A percentile compares a stretch with the other conserved stretches of the same genome.
These are phyloP conservation scores for Acholoe squamosa DNA, from an alignment of 2,888 invertebrate genomes.

Conservation along the genomic window DNA sequence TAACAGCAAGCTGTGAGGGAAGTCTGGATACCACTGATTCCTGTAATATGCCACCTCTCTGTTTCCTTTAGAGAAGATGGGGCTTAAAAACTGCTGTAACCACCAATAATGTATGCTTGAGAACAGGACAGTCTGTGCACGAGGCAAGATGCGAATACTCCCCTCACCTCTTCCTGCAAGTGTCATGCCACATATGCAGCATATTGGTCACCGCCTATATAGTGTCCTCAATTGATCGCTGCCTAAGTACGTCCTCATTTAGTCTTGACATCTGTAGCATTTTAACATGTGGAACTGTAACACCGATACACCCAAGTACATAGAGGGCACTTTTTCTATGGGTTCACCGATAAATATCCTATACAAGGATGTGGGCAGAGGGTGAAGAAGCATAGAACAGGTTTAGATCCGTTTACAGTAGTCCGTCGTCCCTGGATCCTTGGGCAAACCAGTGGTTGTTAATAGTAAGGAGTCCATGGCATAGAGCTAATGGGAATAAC, in stretches of 20 bases:
- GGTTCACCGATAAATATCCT: not conserved
- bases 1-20: slow-evolving; percentile 14
- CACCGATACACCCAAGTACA: not conserved
- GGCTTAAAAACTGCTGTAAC: too few species aligned
- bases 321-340: too few species aligned
- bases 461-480: not conserved
- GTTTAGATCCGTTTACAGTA: not conserved
- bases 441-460: not conserved
- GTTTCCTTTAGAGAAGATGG: not conserved
- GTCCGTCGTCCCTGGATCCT: not conserved
- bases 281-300: too few species aligned
- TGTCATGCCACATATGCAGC: too few species aligned
- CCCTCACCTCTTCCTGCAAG: too few species aligned
- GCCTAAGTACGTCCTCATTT: too few species aligned
- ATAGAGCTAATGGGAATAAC: not conserved
- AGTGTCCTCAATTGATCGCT: too few species aligned
- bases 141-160: too few species aligned
- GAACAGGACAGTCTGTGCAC: too few species aligned
- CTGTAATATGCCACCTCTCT: not conserved
- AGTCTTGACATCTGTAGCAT: too few species aligned
- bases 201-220: too few species aligned
- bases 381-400: not conserved
- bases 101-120: too few species aligned
- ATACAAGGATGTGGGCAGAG: not conserved
- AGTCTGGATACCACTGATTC: not conserved